These are phyloP conservation scores for Atrina japonica DNA, from an alignment of 2,888 invertebrate genomes.

Conservation along the genomic window DNA sequence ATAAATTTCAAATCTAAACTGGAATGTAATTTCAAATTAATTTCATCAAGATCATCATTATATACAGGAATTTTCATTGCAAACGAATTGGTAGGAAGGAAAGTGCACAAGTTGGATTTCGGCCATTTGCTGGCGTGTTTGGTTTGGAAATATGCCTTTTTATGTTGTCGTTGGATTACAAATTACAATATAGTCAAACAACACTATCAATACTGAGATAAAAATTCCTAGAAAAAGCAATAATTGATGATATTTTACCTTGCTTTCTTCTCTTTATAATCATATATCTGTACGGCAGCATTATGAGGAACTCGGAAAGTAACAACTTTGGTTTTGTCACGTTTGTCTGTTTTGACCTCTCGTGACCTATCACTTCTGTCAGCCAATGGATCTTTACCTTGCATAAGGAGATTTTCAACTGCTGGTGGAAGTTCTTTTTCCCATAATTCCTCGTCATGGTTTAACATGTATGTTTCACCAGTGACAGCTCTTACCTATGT, in stretches of 20 bases:
- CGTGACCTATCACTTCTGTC: slow-evolving; percentile 78
- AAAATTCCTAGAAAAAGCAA: too few relatives aligned
- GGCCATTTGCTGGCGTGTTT: too few relatives aligned
- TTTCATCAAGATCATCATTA: too few relatives aligned
- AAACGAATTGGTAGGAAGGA: too few relatives aligned
- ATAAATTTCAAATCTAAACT: too few relatives aligned
- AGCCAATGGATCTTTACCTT: slow-evolving; percentile 80
- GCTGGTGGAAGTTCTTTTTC: slow-evolving; percentile 79
- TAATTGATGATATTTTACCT: slow-evolving; percentile 66
- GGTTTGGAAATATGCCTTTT: too few relatives aligned
- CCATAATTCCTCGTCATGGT: slow-evolving; percentile 81
- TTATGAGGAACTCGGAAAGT: slow-evolving; percentile 82
- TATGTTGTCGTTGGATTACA: too few relatives aligned
- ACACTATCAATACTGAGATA: too few relatives aligned
- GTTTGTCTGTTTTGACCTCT: slow-evolving; percentile 39
- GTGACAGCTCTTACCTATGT: slow-evolving; percentile 80
- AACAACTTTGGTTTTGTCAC: slow-evolving; percentile 80
- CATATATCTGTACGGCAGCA: slow-evolving; percentile 83
- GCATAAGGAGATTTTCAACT: slow-evolving; percentile 77
- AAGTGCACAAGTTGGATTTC: too few relatives aligned
- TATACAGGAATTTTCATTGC: too few relatives aligned
- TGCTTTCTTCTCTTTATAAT: slow-evolving; percentile 82
- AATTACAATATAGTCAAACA: too few relatives aligned
- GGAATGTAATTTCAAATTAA: too few relatives aligned
- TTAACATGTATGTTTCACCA: slow-evolving; percentile 82